Percentiles rank a stretch among this genome's conserved stretches.
These are phyloP conservation scores for Silurus aristotelis DNA, from an alignment of 2,797 vertebrate genomes.

Conservation along the genomic window DNA sequence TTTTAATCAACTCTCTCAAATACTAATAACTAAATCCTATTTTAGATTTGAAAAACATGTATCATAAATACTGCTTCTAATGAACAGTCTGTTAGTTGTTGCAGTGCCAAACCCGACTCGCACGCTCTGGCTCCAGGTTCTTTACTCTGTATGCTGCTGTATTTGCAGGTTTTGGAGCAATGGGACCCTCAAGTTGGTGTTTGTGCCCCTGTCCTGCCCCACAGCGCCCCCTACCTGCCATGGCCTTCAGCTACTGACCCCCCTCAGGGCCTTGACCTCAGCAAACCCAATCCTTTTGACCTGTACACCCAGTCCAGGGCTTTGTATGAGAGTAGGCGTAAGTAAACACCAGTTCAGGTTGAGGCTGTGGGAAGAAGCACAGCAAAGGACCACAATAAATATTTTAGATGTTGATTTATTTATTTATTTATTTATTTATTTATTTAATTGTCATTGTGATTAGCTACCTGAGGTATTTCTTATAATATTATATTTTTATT, in stretches of 20 bases:
- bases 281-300: constrained; percentile 94
- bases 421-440: no score
- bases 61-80: no score
- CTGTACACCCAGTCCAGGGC: constrained; percentile 97
- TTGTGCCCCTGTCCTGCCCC: constrained; percentile 84
- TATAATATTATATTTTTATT: neutral
- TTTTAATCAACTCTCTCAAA: no score
- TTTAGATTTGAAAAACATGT: no score
- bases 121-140: neutral
- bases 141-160: constrained; percentile 70
- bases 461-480: neutral
- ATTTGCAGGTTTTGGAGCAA: constrained; percentile 92
- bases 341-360: constrained; percentile 69
- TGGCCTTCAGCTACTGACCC: constrained; percentile 91
- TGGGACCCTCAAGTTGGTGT: constrained; percentile 91
- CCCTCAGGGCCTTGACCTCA: constrained; percentile 87
- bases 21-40: no score
- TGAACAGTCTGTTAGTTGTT: no score
- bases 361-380: neutral
- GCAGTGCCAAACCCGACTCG: neutral
- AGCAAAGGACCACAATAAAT: no score
- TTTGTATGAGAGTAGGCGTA: constrained; percentile 99
- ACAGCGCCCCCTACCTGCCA: constrained; percentile 88
- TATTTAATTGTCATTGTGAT: no score
- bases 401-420: neutral